Evolutionary conservation across 2,797 vertebrate genomes (phyloP), one percentile per base, ranked within the genome.

Genomic region (Protosalanx chinensis): DNA sequence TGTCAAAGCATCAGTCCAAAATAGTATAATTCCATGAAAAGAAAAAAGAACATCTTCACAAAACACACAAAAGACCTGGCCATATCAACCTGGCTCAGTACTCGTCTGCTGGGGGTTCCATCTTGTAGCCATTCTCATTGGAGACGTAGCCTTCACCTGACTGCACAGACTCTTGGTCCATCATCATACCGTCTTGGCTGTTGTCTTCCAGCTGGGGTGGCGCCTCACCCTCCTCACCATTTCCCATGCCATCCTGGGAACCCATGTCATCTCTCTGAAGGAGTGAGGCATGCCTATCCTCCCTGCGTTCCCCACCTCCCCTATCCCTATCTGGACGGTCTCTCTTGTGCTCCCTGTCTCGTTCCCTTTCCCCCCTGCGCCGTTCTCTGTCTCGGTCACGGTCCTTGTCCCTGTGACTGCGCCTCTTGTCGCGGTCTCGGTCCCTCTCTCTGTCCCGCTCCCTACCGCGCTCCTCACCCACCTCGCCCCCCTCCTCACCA

Each of bases 341-440:
- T 13, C 93, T 89, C 81, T 95, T 93, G 66, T 96, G 94, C 70
- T 95, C 95, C 2, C 94, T 88, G 68, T 97, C 95, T 23, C 94
- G 79, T 8, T 95, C 94, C 4, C 94, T 68, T 71, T 95, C 93
- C 2, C 93, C 81, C 70, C 93, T 83, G 59, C 90, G 92, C 20
- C 94, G 85, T 33, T 95, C 94, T 67, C 93, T 78, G 67, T 93
- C 91, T 53, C 89, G 79, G 20, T 94, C 93, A 1, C 91, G 37
- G 18, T 93, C 92, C 53, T 87, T 71, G 29, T 94, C 91, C 72
- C 92, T 87, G 76, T 93, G 92, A 70, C 93, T 92, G 4, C 94
- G 93, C 16, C 94, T 87, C 72, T 94, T 91, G 66, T 94, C 93
- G 29, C 93, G 86, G 3, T 95, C 93, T 6, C 90, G 78, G 0